phyloP scores from a whole-genome alignment of 2,888 invertebrate genomes.

The Tetanocera ferruginea region DNA sequence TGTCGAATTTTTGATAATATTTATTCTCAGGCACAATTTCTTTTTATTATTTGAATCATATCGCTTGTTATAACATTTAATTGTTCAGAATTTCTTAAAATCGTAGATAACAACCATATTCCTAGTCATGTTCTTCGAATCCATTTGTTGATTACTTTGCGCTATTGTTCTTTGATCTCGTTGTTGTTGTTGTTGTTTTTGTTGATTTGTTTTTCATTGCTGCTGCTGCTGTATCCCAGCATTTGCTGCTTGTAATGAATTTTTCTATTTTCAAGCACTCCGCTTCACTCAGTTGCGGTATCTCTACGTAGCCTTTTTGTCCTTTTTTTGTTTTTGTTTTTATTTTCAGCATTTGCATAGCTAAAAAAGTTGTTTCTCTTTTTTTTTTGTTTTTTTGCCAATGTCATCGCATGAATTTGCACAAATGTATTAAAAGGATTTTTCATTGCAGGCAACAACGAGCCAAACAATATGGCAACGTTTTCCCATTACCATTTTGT shows the following conservation, averaged over 20 bases:
- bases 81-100: background rate
- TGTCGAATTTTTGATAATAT: too few relatives aligned
- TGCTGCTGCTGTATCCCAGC: background rate
- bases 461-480: constrained; percentile 8
- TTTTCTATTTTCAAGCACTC: background rate
- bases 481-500: constrained; percentile 4
- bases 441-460: background rate
- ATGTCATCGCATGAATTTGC: constrained; percentile 21
- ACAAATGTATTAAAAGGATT: constrained; percentile 22
- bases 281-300: background rate
- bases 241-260: background rate
- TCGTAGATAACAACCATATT: background rate
- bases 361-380: background rate
- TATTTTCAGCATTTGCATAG: background rate
- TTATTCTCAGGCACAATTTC: too few relatives aligned
- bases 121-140: background rate
- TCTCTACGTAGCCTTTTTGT: background rate
- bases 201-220: background rate
- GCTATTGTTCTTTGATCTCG: background rate
- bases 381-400: background rate
- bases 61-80: too few relatives aligned
- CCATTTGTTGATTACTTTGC: constrained; percentile 21
- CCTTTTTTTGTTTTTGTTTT: background rate
- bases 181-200: background rate
- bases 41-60: too few relatives aligned